phyloP scores from a whole-genome alignment of 2,888 invertebrate species.

The Euspilapteryx auroguttella region DNA sequence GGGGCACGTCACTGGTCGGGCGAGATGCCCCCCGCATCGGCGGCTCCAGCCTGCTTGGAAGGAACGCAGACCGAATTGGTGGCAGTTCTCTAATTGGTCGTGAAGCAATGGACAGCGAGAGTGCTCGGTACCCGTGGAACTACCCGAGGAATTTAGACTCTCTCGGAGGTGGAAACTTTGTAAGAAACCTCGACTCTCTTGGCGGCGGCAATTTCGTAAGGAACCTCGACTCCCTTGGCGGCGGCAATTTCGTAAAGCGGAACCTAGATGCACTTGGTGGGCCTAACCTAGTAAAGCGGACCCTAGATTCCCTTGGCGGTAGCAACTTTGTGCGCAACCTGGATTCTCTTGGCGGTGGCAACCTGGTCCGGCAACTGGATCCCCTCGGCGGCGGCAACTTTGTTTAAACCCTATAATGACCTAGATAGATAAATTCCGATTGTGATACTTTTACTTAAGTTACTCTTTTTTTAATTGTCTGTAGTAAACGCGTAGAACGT shows the following conservation, averaged over 20 bases:
- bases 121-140: background rate
- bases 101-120: slow-evolving; percentile 1
- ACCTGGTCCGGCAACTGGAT: slow-evolving; percentile 13
- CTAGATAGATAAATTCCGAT: too few species aligned
- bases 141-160: slow-evolving; percentile 7
- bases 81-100: slow-evolving; percentile 12
- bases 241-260: slow-evolving; percentile 43
- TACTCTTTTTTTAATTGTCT: too few species aligned
- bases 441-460: too few species aligned
- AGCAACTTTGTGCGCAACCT: slow-evolving; percentile 17
- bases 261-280: slow-evolving; percentile 36
- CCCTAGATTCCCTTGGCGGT: slow-evolving; percentile 20
- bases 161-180: slow-evolving; percentile 35
- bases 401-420: too few species aligned
- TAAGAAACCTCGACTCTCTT: slow-evolving; percentile 39
- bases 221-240: slow-evolving; percentile 49
- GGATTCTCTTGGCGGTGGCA: slow-evolving; percentile 27
- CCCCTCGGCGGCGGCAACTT: slow-evolving; percentile 14
- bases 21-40: slow-evolving; percentile 11
- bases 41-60: slow-evolving; percentile 19
- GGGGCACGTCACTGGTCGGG: slow-evolving; percentile 8
- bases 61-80: slow-evolving; percentile 12
- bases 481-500: too few species aligned
- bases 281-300: slow-evolving; percentile 10
- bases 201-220: slow-evolving; percentile 47